Conservation (phyloP, 1,140 invertebrate species). For the Listronotus oregonensis region DNA sequence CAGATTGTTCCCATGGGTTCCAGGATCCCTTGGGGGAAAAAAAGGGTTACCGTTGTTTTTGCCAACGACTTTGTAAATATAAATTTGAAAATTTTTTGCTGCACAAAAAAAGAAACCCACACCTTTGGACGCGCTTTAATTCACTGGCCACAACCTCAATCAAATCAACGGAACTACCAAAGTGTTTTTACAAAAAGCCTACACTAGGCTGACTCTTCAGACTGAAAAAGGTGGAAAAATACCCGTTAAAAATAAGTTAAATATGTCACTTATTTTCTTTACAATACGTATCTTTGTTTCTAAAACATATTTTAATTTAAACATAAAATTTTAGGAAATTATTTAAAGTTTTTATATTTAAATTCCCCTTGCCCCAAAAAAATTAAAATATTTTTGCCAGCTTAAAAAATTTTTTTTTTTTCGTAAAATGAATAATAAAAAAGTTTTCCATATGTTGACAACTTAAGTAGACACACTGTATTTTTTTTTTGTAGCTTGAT, state of each 20-base stretch:
- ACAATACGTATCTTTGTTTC: no score
- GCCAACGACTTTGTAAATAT: conserved; percentile 93
- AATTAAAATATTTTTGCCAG: background rate
- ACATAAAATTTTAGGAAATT: no score
- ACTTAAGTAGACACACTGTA: no score
- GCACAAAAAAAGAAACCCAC: conserved; percentile 84
- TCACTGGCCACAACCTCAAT: conserved; percentile 88
- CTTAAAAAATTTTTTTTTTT: conserved; percentile 10
- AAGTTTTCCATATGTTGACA: no score
- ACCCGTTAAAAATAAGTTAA: conserved; percentile 92
- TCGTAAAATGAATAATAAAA: no score
- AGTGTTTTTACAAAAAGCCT: conserved; percentile 87
- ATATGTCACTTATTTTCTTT: no score
- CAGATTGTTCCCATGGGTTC: conserved; percentile 85
- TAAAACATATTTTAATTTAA: no score
- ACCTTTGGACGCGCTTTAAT: conserved; percentile 90
- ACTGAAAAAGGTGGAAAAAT: conserved; percentile 88
- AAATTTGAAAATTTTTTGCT: conserved; percentile 91
- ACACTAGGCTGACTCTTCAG: conserved; percentile 82
- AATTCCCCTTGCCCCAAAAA: no score
- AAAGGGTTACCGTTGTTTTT: conserved; percentile 89
- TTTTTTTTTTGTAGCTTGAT: conserved; percentile 72
- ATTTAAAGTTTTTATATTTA: no score
- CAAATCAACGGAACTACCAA: conserved; percentile 86
- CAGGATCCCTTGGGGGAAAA: conserved; percentile 90